These are phyloP conservation scores for Mesaphorura yosii DNA, from an alignment of 1,140 invertebrate genomes.

Conservation along the genomic window DNA sequence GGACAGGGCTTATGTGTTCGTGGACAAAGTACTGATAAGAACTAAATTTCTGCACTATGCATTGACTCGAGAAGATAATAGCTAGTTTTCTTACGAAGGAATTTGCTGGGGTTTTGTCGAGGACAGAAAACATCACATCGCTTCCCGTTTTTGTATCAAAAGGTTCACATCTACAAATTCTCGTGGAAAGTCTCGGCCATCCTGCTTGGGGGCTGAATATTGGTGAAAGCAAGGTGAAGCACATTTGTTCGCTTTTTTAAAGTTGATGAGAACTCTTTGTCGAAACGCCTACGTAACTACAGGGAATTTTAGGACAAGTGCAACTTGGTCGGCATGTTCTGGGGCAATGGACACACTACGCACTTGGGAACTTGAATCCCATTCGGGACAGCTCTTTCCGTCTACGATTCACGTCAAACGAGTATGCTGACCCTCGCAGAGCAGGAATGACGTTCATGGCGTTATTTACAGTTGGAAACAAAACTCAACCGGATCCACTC, in stretches of 20 bases:
- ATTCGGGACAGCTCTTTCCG: too few species aligned
- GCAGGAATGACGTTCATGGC: conserved; percentile 42
- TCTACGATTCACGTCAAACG: neutral
- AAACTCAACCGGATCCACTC: conserved; percentile 20
- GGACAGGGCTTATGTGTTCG: conserved; percentile 62
- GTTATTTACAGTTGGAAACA: conserved; percentile 35
- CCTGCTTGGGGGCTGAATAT: conserved; percentile 56
- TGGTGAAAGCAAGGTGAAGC: conserved; percentile 23
- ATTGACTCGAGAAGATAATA: neutral
- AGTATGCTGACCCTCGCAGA: neutral
- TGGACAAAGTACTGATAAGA: conserved; percentile 49
- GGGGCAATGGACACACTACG: conserved; percentile 27
- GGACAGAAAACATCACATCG: conserved; percentile 43
- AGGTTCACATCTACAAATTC: conserved; percentile 48
- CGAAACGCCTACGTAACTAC: neutral
- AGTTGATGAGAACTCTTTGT: neutral
- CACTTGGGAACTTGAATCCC: conserved; percentile 14
- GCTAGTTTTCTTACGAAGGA: conserved; percentile 29
- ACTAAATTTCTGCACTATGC: too few species aligned
- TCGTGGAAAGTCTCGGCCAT: conserved; percentile 73
- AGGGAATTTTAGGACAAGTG: conserved; percentile 33
- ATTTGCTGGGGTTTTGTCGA: conserved; percentile 47
- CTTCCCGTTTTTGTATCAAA: conserved; percentile 42
- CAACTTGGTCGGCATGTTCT: conserved; percentile 41
- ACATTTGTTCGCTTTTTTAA: too few species aligned